phyloP scores from a whole-genome alignment of 2,888 invertebrate species.

The Microctonus hyperodae region DNA sequence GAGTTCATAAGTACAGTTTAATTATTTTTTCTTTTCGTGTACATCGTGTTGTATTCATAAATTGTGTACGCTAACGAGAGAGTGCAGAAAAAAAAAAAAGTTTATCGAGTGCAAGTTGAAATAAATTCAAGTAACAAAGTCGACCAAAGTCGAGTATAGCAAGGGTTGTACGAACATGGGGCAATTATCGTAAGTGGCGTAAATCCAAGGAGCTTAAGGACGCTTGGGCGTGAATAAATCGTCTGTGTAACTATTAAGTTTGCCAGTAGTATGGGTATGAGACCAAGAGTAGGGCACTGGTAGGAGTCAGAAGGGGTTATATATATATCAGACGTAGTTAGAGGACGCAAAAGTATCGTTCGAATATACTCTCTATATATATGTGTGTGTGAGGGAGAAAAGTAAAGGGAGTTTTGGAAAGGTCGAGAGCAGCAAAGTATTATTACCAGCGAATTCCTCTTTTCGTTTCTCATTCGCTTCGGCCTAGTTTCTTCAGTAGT shows the following conservation, averaged over 20 bases:
- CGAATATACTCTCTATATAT: background rate
- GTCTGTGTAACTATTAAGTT: slow-evolving; percentile 37
- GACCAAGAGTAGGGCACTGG: slow-evolving; percentile 24
- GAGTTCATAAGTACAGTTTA: background rate
- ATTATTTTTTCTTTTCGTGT: background rate
- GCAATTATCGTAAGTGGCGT: slow-evolving; percentile 35
- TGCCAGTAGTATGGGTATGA: slow-evolving; percentile 7
- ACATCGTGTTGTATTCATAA: background rate
- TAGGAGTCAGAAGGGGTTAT: slow-evolving; percentile 26
- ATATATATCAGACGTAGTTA: background rate
- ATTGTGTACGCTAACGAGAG: slow-evolving; percentile 11
- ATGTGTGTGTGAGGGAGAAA: slow-evolving; percentile 21
- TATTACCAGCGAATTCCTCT: slow-evolving; percentile 35
- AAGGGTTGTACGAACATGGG: slow-evolving; percentile 28
- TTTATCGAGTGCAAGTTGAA: slow-evolving; percentile 16
- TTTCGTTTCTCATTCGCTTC: slow-evolving; percentile 28
- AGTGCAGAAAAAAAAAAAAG: background rate
- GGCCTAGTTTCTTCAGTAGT: slow-evolving; percentile 33
- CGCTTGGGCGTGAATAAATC: slow-evolving; percentile 36
- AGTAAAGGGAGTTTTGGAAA: slow-evolving; percentile 22
- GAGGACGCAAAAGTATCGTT: background rate
- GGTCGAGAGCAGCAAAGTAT: slow-evolving; percentile 17
- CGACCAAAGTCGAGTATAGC: slow-evolving; percentile 15
- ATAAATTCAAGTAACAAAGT: slow-evolving; percentile 17
- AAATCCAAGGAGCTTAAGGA: slow-evolving; percentile 33